Evolutionary conservation across 92 coral and sea anemone species (phyloP).

Genomic region (Porites divaricata): DNA sequence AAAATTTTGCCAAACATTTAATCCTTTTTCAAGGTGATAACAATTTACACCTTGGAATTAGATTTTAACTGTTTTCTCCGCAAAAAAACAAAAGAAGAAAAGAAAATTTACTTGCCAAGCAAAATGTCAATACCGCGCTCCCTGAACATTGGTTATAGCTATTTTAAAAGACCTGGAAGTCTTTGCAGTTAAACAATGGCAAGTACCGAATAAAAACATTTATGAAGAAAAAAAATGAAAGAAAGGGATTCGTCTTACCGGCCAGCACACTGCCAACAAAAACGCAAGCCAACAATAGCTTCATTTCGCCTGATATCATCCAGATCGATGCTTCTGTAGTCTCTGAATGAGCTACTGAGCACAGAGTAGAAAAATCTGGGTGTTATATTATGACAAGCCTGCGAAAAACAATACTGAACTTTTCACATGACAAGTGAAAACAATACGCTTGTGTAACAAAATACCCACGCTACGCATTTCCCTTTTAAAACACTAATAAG

Average conservation of each 20-base stretch:
- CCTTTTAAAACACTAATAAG: background rate
- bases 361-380: background rate
- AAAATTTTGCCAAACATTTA: background rate
- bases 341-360: conserved; percentile 26
- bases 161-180: background rate
- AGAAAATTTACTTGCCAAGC: background rate
- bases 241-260: conserved; percentile 28
- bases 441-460: conserved; percentile 22
- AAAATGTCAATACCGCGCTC: background rate
- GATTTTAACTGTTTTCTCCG: background rate
- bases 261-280: conserved; percentile 52
- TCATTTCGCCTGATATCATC: conserved; percentile 19
- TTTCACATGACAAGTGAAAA: conserved; percentile 26
- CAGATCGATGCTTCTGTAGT: conserved; percentile 12
- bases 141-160: background rate
- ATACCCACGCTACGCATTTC: background rate
- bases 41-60: no score
- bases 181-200: background rate
- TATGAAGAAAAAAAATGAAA: background rate
- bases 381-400: conserved; percentile 21
- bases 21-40: background rate
- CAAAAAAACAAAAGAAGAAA: background rate
- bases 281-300: conserved; percentile 38
- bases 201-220: background rate
- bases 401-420: background rate